Percentiles rank a stretch among this genome's conserved stretches.
Evolutionary conservation across 2,888 invertebrate genomes (phyloP).

Genomic region (Theristus sp.): DNA sequence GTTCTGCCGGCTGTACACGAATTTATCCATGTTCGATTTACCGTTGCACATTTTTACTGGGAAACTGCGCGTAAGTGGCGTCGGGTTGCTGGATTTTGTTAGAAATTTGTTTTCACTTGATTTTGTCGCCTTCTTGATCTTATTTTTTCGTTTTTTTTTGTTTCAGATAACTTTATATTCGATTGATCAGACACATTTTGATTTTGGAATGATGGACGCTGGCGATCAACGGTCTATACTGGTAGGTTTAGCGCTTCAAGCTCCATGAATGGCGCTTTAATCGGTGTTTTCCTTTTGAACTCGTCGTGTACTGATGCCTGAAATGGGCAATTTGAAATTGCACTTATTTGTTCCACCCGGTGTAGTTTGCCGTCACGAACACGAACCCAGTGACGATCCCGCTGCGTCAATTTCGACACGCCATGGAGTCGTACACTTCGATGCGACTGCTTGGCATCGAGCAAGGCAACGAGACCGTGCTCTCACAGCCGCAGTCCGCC

Average conservation of each 20-base stretch:
- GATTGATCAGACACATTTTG: constrained; percentile 28
- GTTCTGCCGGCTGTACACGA: constrained; percentile 45
- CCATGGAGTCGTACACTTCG: constrained; percentile 10
- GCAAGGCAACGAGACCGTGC: constrained; percentile 30
- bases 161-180: constrained; percentile 34
- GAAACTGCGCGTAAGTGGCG: constrained; percentile 35
- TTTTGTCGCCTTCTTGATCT: too few relatives aligned
- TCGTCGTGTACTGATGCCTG: too few relatives aligned
- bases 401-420: constrained; percentile 30
- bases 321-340: too few relatives aligned
- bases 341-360: too few relatives aligned
- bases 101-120: background rate
- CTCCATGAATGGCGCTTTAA: too few relatives aligned
- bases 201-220: constrained; percentile 39
- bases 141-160: too few relatives aligned
- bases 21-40: constrained; percentile 50
- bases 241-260: constrained; percentile 12
- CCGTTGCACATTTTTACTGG: constrained; percentile 55
- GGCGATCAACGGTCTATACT: constrained; percentile 47
- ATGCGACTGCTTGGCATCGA: constrained; percentile 31
- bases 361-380: constrained; percentile 48
- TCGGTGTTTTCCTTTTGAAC: too few relatives aligned
- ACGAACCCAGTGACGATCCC: constrained; percentile 53
- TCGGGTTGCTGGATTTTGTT: background rate
- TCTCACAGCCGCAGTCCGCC: background rate